Conservation (phyloP, 2,888 invertebrate species). For the Pheosia gnoma region DNA sequence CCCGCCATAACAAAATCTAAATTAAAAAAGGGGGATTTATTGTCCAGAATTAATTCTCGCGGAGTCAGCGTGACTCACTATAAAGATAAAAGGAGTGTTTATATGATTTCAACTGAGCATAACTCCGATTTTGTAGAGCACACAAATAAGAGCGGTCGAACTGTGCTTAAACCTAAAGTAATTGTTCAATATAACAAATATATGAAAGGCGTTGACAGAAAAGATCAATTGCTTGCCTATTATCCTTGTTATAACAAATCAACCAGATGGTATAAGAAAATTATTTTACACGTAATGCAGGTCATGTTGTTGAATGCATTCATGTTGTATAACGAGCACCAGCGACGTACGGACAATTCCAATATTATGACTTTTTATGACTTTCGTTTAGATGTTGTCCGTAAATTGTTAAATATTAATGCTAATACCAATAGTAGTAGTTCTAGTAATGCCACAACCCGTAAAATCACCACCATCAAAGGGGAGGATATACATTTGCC, state of each 20-base stretch:
- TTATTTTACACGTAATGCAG: slow-evolving; percentile 5
- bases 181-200: slow-evolving; percentile 29
- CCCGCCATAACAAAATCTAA: slow-evolving; percentile 11
- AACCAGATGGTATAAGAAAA: slow-evolving; percentile 19
- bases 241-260: slow-evolving; percentile 34
- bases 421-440: too few species aligned
- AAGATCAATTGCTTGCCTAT: slow-evolving; percentile 36
- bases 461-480: too few species aligned
- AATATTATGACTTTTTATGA: too few species aligned
- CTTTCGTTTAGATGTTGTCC: too few species aligned
- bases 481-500: too few species aligned
- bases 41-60: too few species aligned
- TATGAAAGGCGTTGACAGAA: slow-evolving; percentile 31
- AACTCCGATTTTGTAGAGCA: not conserved
- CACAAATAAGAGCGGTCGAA: slow-evolving; percentile 3
- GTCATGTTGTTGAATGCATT: slow-evolving; percentile 8
- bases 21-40: slow-evolving; percentile 6
- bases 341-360: not conserved
- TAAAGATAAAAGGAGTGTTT: too few species aligned
- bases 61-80: too few species aligned
- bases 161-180: slow-evolving; percentile 20
- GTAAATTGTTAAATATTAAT: too few species aligned
- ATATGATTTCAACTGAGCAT: too few species aligned
- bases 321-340: slow-evolving; percentile 4
- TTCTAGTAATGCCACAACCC: too few species aligned